These are phyloP conservation scores for Pristionchus exspectatus DNA, from an alignment of 2,888 invertebrate species.

Conservation along the genomic window DNA sequence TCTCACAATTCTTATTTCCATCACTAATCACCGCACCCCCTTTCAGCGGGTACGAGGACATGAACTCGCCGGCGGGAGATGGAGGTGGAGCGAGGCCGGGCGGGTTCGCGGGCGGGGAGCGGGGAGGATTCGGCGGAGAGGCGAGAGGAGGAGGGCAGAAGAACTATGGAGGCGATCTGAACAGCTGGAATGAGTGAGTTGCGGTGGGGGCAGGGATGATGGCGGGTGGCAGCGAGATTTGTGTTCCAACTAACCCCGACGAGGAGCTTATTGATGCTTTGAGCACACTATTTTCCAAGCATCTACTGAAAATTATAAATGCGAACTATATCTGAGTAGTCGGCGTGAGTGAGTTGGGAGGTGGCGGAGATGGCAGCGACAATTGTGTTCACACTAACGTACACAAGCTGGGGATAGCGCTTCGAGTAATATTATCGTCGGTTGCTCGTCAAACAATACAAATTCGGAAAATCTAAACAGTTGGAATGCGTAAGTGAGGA, in stretches of 20 bases:
- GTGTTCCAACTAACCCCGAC: not conserved
- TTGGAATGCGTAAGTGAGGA: not conserved
- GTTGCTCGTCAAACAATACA: not conserved
- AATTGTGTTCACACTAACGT: not conserved
- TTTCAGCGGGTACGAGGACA: constrained; percentile 73
- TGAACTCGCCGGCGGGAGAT: constrained; percentile 57
- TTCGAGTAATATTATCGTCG: not conserved
- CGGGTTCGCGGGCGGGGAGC: not conserved
- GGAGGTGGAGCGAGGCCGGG: not conserved
- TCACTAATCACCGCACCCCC: not conserved
- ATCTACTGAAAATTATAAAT: not conserved
- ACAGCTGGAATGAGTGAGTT: constrained; percentile 51
- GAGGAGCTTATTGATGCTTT: too few relatives aligned
- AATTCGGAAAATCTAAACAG: not conserved
- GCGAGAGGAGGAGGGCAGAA: not conserved
- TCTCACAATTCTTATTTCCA: not conserved
- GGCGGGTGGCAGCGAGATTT: not conserved
- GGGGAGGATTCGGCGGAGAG: not conserved
- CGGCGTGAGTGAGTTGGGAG: constrained; percentile 5
- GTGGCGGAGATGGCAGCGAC: not conserved
- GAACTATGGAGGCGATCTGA: constrained; percentile 49
- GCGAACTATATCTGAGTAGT: not conserved
- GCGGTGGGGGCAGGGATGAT: not conserved
- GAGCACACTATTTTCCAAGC: too few relatives aligned
- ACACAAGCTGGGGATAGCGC: not conserved